These are phyloP conservation scores for Drosophila ercepeae DNA, from an alignment of 1,140 invertebrate species.

Conservation along the genomic window DNA sequence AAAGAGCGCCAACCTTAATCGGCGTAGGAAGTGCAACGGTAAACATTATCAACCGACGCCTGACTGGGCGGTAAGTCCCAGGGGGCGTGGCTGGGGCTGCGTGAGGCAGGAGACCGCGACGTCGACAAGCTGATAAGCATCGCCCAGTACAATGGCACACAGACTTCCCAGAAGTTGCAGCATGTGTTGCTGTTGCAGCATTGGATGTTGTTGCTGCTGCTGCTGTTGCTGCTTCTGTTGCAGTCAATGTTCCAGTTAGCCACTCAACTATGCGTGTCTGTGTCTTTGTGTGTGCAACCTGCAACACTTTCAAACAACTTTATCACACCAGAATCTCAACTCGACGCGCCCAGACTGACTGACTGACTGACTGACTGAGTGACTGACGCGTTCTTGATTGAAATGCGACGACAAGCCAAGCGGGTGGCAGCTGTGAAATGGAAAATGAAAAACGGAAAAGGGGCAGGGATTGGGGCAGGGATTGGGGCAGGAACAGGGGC, in stretches of 20 bases:
- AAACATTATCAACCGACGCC: conserved; percentile 62
- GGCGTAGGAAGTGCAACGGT: conserved; percentile 71
- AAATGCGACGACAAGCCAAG: conserved; percentile 75
- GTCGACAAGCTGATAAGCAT: conserved; percentile 72
- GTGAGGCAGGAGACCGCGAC: conserved; percentile 60
- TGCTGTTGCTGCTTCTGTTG: conserved; percentile 11
- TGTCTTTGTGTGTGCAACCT: conserved; percentile 50
- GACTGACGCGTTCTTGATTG: conserved; percentile 76
- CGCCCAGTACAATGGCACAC: conserved; percentile 59
- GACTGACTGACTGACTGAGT: conserved; percentile 44
- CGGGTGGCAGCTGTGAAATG: conserved; percentile 59
- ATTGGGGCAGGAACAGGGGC: no score
- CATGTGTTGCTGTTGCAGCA: conserved; percentile 2
- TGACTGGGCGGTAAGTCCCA: conserved; percentile 6
- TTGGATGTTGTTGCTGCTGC: neutral
- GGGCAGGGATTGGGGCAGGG: no score
- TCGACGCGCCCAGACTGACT: conserved; percentile 42
- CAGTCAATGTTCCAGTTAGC: conserved; percentile 70
- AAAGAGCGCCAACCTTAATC: conserved; percentile 49
- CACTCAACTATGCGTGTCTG: conserved; percentile 62
- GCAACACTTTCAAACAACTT: conserved; percentile 81
- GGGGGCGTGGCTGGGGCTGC: conserved; percentile 37
- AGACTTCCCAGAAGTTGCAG: conserved; percentile 9
- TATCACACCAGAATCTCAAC: conserved; percentile 72
- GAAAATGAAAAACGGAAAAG: conserved; percentile 11